These are phyloP conservation scores for Tipula lateralis DNA, from an alignment of 2,888 invertebrate genomes.

Conservation along the genomic window DNA sequence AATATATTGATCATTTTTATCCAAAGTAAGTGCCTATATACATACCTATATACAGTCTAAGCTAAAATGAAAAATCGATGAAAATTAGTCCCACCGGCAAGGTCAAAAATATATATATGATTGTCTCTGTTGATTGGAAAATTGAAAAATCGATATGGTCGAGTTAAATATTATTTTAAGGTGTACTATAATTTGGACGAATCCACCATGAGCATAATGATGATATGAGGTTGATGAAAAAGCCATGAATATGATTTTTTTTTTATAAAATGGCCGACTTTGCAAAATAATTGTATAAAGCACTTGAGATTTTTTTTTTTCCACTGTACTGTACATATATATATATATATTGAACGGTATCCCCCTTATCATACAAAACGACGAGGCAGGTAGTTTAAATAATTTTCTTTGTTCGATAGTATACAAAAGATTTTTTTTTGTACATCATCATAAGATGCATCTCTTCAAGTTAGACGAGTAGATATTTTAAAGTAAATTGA, in stretches of 20 bases:
- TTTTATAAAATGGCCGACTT: slow-evolving; percentile 19
- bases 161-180: too few relatives aligned
- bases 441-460: neutral
- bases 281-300: slow-evolving; percentile 6
- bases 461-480: neutral
- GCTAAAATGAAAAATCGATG: neutral
- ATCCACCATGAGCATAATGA: neutral
- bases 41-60: neutral
- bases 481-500: neutral
- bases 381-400: neutral
- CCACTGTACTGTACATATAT: neutral
- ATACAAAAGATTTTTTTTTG: neutral
- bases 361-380: neutral
- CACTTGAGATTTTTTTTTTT: neutral
- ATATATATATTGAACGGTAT: neutral
- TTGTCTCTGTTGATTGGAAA: neutral
- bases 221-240: too few relatives aligned
- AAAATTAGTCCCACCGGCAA: neutral
- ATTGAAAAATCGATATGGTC: neutral
- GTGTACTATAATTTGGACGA: neutral
- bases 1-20: slow-evolving; percentile 67
- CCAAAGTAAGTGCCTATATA: slow-evolving; percentile 56
- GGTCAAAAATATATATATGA: neutral
- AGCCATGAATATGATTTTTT: neutral
- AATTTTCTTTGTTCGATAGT: neutral